Conservation (phyloP, 2,797 vertebrate genomes). For the Telmatherina bonti region DNA sequence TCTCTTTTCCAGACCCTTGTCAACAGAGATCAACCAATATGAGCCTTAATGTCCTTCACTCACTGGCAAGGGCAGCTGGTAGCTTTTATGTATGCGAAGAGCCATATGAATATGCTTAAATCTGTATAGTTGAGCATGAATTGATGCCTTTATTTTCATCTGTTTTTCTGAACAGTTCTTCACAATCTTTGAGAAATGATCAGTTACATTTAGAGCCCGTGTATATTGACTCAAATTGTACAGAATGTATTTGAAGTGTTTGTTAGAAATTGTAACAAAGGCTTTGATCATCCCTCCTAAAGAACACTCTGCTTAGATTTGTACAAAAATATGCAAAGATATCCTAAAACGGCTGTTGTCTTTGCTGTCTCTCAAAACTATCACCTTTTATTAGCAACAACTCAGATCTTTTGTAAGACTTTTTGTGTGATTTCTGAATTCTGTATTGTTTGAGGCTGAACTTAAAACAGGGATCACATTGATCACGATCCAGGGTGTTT, state of each 20-base stretch:
- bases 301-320: conserved; percentile 69
- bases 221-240: conserved; percentile 65
- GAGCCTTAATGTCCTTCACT: conserved; percentile 75
- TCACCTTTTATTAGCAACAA: conserved; percentile 76
- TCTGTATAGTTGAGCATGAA: conserved; percentile 56
- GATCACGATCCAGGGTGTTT: conserved; percentile 82
- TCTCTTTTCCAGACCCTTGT: conserved; percentile 79
- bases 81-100: conserved; percentile 70
- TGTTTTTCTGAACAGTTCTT: conserved; percentile 42
- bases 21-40: conserved; percentile 80
- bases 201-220: conserved; percentile 43
- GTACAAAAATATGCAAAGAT: conserved; percentile 48
- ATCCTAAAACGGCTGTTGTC: conserved; percentile 67
- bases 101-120: conserved; percentile 75
- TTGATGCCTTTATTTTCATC: conserved; percentile 57
- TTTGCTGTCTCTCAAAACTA: conserved; percentile 67
- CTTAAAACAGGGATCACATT: conserved; percentile 76
- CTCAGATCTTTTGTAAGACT: conserved; percentile 61
- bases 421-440: conserved; percentile 74
- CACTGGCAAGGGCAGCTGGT: conserved; percentile 76
- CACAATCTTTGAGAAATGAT: conserved; percentile 62
- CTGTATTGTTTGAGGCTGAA: conserved; percentile 75
- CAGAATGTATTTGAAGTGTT: conserved; percentile 71
- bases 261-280: conserved; percentile 64
- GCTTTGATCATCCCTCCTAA: conserved; percentile 75